Base-by-base conservation (phyloP, 2,113 vertebrate genomes). In the Callaeas wilsoni region DNA sequence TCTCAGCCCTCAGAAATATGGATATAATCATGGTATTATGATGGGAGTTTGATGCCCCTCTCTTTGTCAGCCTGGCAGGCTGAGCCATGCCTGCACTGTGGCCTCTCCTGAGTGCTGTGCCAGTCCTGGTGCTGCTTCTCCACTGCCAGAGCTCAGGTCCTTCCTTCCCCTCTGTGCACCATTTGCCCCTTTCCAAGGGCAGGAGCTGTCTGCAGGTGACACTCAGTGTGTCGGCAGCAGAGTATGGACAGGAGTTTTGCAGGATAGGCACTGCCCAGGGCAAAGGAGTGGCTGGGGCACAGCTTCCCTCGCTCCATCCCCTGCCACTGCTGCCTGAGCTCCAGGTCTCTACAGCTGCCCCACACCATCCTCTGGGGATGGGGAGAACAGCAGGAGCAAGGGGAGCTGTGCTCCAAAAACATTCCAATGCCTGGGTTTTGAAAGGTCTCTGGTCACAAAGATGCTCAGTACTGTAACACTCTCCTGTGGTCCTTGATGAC, bases 51-150 rank as follows among this genome's bases (percentile, higher is more conserved):
- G 9, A 12, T 79, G 21, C 26, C 17, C 16, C 33, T 74, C 3
- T 29, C 53, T 68, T n/a, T 41, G 47, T 79, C 30, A 81, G 50
- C 17, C 33, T 37, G 32, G 19, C 8, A 16, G 50, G 39, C 60
- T n/a, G 23, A 57, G 12, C 26, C 5, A 1, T 60, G 23, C 18
- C 49, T 83, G 23, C 2, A 3, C n/a, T 0, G 0, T 41, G 22
- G 27, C 46, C 16, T 84, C 8, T 49, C 5, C 6, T 2, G 3
- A 21, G 63, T 5, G 1, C 23, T 2, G 1, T 42, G 47, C 50
- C 49, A 35, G 33, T 47, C 39, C 26, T 60, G 32, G 17, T 86
- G 41, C 46, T 0, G 1, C n/a, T 68, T 7, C 22, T 35, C 20
- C 2, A 0, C 37, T 39, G 41, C 21, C 4, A 1, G 22, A 65